Evolutionary conservation across 2,888 invertebrate genomes (phyloP), one percentile per base, ranked within the genome.

Genomic region (Acrobasis suavella): DNA sequence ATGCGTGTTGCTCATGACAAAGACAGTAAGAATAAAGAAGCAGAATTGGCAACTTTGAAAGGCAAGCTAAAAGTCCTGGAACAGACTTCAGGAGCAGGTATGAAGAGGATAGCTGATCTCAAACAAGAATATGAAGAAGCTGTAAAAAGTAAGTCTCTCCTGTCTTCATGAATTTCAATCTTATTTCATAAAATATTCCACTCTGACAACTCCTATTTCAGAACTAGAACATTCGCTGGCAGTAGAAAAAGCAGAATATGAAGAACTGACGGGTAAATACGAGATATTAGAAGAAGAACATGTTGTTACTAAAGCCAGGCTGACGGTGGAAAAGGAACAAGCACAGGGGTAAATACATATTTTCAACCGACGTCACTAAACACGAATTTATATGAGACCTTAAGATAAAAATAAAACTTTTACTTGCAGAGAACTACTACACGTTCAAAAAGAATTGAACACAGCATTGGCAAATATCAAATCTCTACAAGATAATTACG

Each of bases 251-350:
- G 95, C 95, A 68, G 96, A 96, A 69, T 96, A 96, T 78, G 95
- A 96, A 58, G 96, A 96, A 72, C 89, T 98, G 62, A 97, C 96
- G 39, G 93, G 94, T 16, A 97, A 96, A 83, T 97, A 97, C 85
- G 97, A 97, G 82, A 93, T 96, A 66, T 85, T 98, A 49, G 96
- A 96, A 80, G 97, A 97, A 81, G 97, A 97, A 76, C 96, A 96
- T 71, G 96, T 97, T 0, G 94, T 96, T 0, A 96, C 96, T 66
- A 97, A 97, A 86, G 96, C 96, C 9, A 95, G 96, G 80, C 88
- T 97, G 5, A 96, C 96, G 6, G 95, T 95, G 63, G 96, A 97
- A 81, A 97, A 96, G 77, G 96, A 97, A 86, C 94, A 95, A 72
- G 91, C 97, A 14, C 95, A 96, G 83, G 94, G 93, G 96, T 96